phyloP scores from a whole-genome alignment of 2,797 vertebrate species.

The Eulemur albifrons region DNA sequence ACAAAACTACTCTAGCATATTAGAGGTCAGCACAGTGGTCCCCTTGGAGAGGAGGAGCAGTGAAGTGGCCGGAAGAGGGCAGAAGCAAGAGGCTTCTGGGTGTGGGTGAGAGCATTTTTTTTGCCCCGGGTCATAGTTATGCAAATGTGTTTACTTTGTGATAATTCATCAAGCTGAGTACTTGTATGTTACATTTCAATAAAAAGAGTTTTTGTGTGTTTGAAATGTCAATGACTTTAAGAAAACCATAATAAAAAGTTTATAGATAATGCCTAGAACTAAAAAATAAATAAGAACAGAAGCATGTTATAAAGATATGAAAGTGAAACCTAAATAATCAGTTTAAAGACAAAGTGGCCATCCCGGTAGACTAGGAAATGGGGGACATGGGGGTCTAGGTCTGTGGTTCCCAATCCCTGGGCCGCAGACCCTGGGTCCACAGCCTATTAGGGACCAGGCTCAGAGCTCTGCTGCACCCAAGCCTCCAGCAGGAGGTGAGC shows the following conservation, averaged over 20 bases:
- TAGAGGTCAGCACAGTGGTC: background rate
- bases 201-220: background rate
- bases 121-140: background rate
- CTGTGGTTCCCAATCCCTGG: too few species aligned
- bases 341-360: background rate
- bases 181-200: background rate
- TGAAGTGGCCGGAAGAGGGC: background rate
- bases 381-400: background rate
- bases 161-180: background rate
- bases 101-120: background rate
- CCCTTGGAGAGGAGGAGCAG: background rate
- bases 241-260: background rate
- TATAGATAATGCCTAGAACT: background rate
- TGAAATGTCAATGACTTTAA: background rate
- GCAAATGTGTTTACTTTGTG: background rate
- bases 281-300: background rate
- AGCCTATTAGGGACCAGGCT: too few species aligned
- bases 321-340: background rate
- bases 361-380: background rate
- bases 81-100: background rate
- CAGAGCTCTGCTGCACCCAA: too few species aligned
- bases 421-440: too few species aligned
- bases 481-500: too few species aligned
- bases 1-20: background rate
- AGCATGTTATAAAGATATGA: background rate